phyloP scores from a whole-genome alignment of 2,888 invertebrate species.

The Caenorhabditis imperialis region DNA sequence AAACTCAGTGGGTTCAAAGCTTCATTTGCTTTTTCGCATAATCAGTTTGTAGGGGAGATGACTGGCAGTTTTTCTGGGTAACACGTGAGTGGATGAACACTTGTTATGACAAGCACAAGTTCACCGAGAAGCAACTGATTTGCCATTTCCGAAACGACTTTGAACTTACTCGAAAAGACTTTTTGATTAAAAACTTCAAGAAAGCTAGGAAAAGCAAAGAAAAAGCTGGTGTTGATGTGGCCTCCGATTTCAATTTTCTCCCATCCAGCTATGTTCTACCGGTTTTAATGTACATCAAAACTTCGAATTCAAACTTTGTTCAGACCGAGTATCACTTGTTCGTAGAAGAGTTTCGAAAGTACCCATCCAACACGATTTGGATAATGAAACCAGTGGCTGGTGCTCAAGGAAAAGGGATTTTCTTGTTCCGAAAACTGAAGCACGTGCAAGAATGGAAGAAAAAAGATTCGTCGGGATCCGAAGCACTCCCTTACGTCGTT shows the following conservation, averaged over 20 bases:
- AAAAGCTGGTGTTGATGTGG: conserved; percentile 51
- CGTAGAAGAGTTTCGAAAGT: conserved; percentile 82
- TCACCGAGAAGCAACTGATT: conserved; percentile 81
- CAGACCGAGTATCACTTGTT: conserved; percentile 83
- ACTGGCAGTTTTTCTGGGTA: conserved; percentile 83
- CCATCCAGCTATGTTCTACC: conserved; percentile 83
- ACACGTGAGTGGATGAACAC: conserved; percentile 81
- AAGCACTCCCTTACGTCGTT: conserved; percentile 80
- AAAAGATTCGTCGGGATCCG: conserved; percentile 66
- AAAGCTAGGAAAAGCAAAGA: conserved; percentile 68
- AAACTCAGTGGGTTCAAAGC: conserved; percentile 60
- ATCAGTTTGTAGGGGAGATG: conserved; percentile 78
- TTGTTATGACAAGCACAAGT: conserved; percentile 80
- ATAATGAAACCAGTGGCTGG: conserved; percentile 83
- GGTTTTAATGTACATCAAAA: conserved; percentile 72
- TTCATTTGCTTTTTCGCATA: neutral
- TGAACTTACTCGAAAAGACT: conserved; percentile 82
- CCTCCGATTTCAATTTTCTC: conserved; percentile 80
- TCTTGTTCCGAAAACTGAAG: conserved; percentile 82
- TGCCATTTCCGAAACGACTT: conserved; percentile 83
- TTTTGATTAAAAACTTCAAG: conserved; percentile 77
- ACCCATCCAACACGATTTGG: conserved; percentile 82
- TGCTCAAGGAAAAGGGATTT: conserved; percentile 83
- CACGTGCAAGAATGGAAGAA: conserved; percentile 81
- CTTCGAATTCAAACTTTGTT: neutral